Evolutionary conservation across 2,113 vertebrate species (phyloP), one percentile per base, ranked within the genome.

Genomic region (Carollia perspicillata): DNA sequence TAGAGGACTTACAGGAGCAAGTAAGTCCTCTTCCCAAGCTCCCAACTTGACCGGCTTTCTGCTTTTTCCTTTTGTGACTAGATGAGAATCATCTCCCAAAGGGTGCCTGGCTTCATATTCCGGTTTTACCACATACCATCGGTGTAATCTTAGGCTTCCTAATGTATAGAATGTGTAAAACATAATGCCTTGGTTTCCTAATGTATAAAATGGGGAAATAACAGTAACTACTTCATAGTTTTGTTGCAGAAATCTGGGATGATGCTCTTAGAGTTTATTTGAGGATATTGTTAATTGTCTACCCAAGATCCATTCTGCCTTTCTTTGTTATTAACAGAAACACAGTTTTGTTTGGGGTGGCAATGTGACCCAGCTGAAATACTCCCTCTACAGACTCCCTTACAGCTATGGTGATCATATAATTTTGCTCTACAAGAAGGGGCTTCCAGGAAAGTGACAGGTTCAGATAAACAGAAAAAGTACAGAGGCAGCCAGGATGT

Each of bases 261-360:
- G 58, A 89, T 81, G 20, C 40, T 58, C 13, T 37, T 69, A 68
- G 5, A 53, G 30, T 37, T 69, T 75, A 69, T 30, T 89, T 17
- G 55, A 90, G 40, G 51, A 77, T 74, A 66, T n/a, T 74, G 35
- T 47, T 94, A 65, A 6, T 49, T 68, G 23, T 78, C 55, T 77
- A 93, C 49, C n/a, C 83, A 81, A 75, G 49, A 80, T 51, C 30
- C 18, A 60, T 28, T 85, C 89, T 53, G 23, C 11, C 8, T 49
- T 89, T 63, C 47, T 77, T 91, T 88, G 63, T 89, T 84, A 72
- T 86, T 79, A 86, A 65, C 47, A 95, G 35, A 89, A 95, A 94
- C 14, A 91, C 0, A 1, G 40, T 90, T 89, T 95, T 79, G 8
- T 90, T 80, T 65, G 72, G 60, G n/a, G 35, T 47, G n/a, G 58